Evolutionary conservation across 1,140 invertebrate species (phyloP).

Genomic region (Drosophila dunni): DNA sequence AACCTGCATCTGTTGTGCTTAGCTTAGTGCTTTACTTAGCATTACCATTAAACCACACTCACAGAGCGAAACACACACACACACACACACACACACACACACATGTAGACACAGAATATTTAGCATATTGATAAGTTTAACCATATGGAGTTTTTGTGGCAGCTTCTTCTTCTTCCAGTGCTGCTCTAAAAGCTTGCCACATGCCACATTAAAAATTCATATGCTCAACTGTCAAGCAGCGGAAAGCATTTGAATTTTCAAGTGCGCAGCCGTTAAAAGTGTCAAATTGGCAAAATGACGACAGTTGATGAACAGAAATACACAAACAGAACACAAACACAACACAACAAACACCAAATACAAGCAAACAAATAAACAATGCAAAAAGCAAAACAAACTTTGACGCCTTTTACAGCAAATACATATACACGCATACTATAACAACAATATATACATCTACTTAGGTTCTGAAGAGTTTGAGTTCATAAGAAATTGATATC

Average conservation of each 20-base stretch:
- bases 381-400: slow-evolving; percentile 63
- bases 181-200: slow-evolving; percentile 58
- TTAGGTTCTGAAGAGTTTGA: slow-evolving; percentile 21
- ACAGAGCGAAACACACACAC: background rate
- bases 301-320: slow-evolving; percentile 37
- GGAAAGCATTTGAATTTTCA: slow-evolving; percentile 72
- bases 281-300: slow-evolving; percentile 77
- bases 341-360: slow-evolving; percentile 9
- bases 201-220: slow-evolving; percentile 77
- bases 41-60: slow-evolving; percentile 29
- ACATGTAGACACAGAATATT: slow-evolving; percentile 19
- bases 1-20: slow-evolving; percentile 34
- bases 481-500: slow-evolving; percentile 81
- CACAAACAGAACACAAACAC: slow-evolving; percentile 8
- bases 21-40: slow-evolving; percentile 37
- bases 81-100: slow-evolving; percentile 10
- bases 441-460: background rate
- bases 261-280: slow-evolving; percentile 75
- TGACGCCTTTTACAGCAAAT: slow-evolving; percentile 57
- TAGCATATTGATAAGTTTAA: slow-evolving; percentile 56
- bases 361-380: slow-evolving; percentile 27
- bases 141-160: slow-evolving; percentile 42
- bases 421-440: slow-evolving; percentile 6
- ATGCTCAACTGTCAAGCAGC: slow-evolving; percentile 65
- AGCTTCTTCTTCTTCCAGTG: background rate